phyloP scores from a whole-genome alignment of 1,140 invertebrate genomes.

The Calephelis nemesis region DNA sequence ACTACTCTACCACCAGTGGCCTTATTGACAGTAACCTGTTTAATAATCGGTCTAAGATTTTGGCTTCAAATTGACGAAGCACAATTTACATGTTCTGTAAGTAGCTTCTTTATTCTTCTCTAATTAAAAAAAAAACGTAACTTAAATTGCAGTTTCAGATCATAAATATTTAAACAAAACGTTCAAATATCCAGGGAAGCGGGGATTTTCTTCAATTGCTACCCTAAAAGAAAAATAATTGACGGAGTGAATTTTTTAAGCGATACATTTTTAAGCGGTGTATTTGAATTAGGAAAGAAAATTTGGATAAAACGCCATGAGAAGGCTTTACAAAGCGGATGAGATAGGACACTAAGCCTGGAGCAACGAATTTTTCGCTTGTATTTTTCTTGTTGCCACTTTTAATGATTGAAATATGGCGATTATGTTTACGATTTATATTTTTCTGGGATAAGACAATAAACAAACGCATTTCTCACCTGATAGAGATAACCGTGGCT shows the following conservation, averaged over 20 bases:
- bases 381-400: slow-evolving; percentile 24
- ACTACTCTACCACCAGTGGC: too few relatives aligned
- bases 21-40: too few relatives aligned
- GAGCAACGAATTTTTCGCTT: slow-evolving; percentile 30
- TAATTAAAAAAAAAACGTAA: background rate
- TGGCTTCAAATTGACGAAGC: too few relatives aligned
- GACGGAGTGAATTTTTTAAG: slow-evolving; percentile 27
- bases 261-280: slow-evolving; percentile 32
- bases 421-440: background rate
- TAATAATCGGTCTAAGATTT: too few relatives aligned
- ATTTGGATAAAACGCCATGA: slow-evolving; percentile 39
- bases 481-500: too few relatives aligned
- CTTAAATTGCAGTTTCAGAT: background rate
- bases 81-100: too few relatives aligned
- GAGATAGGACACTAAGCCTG: slow-evolving; percentile 33
- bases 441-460: too few relatives aligned
- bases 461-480: too few relatives aligned
- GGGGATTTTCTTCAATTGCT: slow-evolving; percentile 18
- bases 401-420: slow-evolving; percentile 18
- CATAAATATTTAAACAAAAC: slow-evolving; percentile 20
- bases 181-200: slow-evolving; percentile 18
- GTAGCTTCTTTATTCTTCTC: too few relatives aligned
- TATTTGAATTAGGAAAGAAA: slow-evolving; percentile 44
- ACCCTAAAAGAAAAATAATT: slow-evolving; percentile 24
- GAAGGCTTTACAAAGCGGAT: slow-evolving; percentile 36